These are phyloP conservation scores for Trichopoda pennipes DNA, from an alignment of 2,888 invertebrate species.

Conservation along the genomic window DNA sequence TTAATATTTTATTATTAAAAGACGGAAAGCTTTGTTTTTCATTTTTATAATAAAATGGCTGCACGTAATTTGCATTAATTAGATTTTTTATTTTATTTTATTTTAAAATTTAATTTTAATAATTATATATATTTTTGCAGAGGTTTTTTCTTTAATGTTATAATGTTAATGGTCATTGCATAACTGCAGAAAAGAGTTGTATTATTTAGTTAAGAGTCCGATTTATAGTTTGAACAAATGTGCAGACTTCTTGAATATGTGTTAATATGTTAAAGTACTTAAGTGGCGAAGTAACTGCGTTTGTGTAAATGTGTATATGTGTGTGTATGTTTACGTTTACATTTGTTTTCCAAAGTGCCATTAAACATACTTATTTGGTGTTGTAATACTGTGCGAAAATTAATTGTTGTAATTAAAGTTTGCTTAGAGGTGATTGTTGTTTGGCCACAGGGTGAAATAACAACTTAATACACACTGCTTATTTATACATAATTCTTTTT, in stretches of 20 bases:
- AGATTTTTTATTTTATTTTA: constrained; percentile 45
- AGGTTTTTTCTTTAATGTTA: constrained; percentile 28
- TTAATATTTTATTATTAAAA: background rate
- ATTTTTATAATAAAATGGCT: constrained; percentile 4
- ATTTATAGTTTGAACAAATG: background rate
- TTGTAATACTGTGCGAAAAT: constrained; percentile 57
- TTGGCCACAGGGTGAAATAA: constrained; percentile 56
- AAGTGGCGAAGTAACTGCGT: background rate
- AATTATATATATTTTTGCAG: constrained; percentile 34
- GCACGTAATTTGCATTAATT: constrained; percentile 66
- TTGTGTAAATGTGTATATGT: background rate
- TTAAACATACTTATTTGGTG: constrained; percentile 12
- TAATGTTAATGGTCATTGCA: constrained; percentile 59
- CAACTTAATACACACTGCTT: constrained; percentile 3
- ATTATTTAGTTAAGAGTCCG: background rate
- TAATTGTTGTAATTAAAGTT: constrained; percentile 68
- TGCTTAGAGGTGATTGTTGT: constrained; percentile 67
- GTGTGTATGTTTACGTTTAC: too few relatives aligned
- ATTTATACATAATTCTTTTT: constrained; percentile 14
- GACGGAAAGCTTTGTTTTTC: background rate
- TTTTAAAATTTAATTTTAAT: constrained; percentile 38
- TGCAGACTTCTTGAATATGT: constrained; percentile 5
- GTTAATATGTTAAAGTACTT: constrained; percentile 17
- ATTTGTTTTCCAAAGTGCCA: constrained; percentile 48
- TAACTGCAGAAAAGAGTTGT: constrained; percentile 37